Conservation (phyloP, 1,140 invertebrate genomes). For the Heliconius congener region DNA sequence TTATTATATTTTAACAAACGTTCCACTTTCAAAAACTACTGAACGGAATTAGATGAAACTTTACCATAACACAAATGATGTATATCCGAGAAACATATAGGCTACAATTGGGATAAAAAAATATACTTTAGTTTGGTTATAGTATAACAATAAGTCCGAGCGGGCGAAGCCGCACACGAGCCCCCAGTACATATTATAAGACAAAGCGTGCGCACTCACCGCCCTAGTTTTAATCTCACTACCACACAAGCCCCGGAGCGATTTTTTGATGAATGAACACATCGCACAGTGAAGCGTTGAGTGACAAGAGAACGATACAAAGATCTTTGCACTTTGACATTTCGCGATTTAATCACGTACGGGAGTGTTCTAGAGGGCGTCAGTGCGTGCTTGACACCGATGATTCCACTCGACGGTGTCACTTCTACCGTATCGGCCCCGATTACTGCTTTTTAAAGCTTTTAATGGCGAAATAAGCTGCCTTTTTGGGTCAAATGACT, state of each 20-base stretch:
- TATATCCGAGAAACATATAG: too few relatives aligned
- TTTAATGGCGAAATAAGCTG: slow-evolving; percentile 24
- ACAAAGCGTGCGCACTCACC: slow-evolving; percentile 17
- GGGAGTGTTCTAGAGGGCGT: slow-evolving; percentile 42
- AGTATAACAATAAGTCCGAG: too few relatives aligned
- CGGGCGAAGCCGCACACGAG: too few relatives aligned
- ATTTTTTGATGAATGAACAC: slow-evolving; percentile 70
- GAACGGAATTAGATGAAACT: too few relatives aligned
- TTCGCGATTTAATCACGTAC: slow-evolving; percentile 72
- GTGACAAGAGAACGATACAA: slow-evolving; percentile 53
- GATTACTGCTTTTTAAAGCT: slow-evolving; percentile 34
- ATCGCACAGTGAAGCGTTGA: slow-evolving; percentile 58
- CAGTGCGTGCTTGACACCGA: slow-evolving; percentile 62
- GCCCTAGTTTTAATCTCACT: slow-evolving; percentile 34
- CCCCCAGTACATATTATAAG: neutral
- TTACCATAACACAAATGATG: too few relatives aligned
- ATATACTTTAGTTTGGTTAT: too few relatives aligned
- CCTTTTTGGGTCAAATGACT: slow-evolving; percentile 32
- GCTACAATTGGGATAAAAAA: too few relatives aligned
- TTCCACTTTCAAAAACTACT: too few relatives aligned
- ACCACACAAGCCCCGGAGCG: slow-evolving; percentile 44
- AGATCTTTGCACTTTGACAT: slow-evolving; percentile 71
- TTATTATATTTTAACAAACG: too few relatives aligned
- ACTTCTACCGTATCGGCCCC: slow-evolving; percentile 48
- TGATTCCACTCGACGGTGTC: slow-evolving; percentile 56